phyloP scores from a whole-genome alignment of 1,140 invertebrate species.

The Cephus cinctus region DNA sequence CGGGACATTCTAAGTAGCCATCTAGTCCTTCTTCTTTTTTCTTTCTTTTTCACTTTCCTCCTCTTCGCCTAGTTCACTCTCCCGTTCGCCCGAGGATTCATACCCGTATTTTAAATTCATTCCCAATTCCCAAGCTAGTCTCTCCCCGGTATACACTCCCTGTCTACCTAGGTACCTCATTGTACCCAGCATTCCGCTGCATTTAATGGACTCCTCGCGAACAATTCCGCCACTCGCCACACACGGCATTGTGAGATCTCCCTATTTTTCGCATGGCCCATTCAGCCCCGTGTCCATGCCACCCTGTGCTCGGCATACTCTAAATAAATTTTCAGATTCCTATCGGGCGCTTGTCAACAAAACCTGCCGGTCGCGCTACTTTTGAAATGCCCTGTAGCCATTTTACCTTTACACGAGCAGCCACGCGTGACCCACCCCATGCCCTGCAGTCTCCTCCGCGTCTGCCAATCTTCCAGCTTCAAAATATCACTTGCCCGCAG shows the following conservation, averaged over 20 bases:
- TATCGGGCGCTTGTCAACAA: no score
- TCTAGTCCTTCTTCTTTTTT: constrained; percentile 29
- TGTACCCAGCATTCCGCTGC: constrained; percentile 17
- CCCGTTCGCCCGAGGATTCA: constrained; percentile 22
- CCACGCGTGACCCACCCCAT: no score
- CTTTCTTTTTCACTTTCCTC: constrained; percentile 7
- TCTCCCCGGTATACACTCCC: constrained; percentile 2
- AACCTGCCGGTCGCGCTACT: no score
- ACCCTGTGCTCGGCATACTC: no score
- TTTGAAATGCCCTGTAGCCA: no score
- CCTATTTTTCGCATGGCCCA: not conserved
- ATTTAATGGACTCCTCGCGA: constrained; percentile 35
- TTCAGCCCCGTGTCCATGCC: no score
- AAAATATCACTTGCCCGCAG: no score
- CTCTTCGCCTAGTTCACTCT: constrained; percentile 9
- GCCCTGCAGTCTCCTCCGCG: no score
- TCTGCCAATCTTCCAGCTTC: no score
- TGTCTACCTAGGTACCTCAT: constrained; percentile 13
- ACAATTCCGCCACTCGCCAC: constrained; percentile 26
- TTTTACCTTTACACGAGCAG: no score
- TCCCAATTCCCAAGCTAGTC: constrained; percentile 31
- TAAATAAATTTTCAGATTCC: no score
- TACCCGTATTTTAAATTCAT: constrained; percentile 31
- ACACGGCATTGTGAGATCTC: constrained; percentile 1
- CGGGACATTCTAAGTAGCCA: constrained; percentile 43